Percentiles rank a stretch among this genome's conserved stretches.
These are phyloP conservation scores for Formica aserva DNA, from an alignment of 2,888 invertebrate genomes.

Conservation along the genomic window DNA sequence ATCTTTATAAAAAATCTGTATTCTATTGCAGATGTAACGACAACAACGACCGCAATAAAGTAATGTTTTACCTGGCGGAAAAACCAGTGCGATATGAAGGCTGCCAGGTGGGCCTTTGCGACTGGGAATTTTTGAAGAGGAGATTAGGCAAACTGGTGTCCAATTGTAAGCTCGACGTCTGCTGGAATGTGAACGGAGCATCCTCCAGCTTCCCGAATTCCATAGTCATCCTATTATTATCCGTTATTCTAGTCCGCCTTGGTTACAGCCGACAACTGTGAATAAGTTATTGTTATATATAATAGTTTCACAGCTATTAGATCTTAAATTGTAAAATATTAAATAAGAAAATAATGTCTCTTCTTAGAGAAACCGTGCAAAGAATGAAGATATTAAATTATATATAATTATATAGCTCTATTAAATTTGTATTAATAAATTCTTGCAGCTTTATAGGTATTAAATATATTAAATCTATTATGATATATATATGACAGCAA, in stretches of 20 bases:
- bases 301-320: neutral
- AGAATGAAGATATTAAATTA: slow-evolving; percentile 13
- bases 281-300: slow-evolving; percentile 13
- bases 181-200: slow-evolving; percentile 84
- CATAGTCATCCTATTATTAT: slow-evolving; percentile 49
- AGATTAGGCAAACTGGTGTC: slow-evolving; percentile 87
- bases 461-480: neutral
- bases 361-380: neutral
- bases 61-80: slow-evolving; percentile 91
- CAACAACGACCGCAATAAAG: slow-evolving; percentile 85
- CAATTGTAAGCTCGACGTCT: slow-evolving; percentile 88
- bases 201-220: slow-evolving; percentile 28
- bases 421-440: neutral
- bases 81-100: slow-evolving; percentile 89
- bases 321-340: slow-evolving; percentile 11
- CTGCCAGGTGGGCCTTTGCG: slow-evolving; percentile 92
- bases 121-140: slow-evolving; percentile 90
- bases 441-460: neutral
- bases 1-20: neutral
- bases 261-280: slow-evolving; percentile 4
- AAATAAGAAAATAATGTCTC: neutral
- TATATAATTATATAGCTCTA: neutral
- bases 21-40: slow-evolving; percentile 87
- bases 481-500: neutral
- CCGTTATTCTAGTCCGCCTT: slow-evolving; percentile 61